Base-by-base conservation (phyloP, 2,797 vertebrate genomes). In the Myotis pilosus region DNA sequence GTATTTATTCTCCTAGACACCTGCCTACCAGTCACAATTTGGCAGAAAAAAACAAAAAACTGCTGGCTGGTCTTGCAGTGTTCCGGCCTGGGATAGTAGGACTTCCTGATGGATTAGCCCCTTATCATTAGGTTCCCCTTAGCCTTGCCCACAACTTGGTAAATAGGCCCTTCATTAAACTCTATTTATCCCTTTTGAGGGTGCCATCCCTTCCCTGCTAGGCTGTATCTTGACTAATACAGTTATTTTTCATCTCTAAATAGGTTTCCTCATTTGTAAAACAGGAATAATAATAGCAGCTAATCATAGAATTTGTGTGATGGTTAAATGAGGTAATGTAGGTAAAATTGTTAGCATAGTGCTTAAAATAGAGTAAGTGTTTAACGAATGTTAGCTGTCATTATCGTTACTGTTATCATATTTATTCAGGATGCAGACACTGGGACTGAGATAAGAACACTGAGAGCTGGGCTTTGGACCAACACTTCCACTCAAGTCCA, bases 261-360 rank as follows among this genome's bases (percentile, higher is more conserved):
- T 92, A 47, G 68, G 6, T 76, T 87, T 44, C 76, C 41, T 94
- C 44, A 57, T 66, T 89, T 91, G 25, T 78, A 81, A 90, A 92
- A 90, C 23, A 74, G 44, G 11, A 36, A 19, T 38, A 75, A 62
- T 64, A 75, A 47, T 38, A 80, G 28, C 28, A 91, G 9, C 8
- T 64, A 16, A 22, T 44, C 47, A 71, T 6, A 84, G n/a, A 89
- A 57, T 38, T 80, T 71, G 83, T 76, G 28, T 76, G 22, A 92
- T 62, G 76, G 66, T 33, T 91, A 78, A 92, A 23, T 53, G 69
- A 96, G 49, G 38, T 51, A 86, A 81, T 28, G 55, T 41, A 89
- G 49, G 28, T 62, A 86, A 93, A 92, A 92, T 72, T 89, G 44
- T 95, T 94, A 94, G 64, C 30, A 86, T 16, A 60, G 57, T 60